Evolutionary conservation across 2,113 vertebrate genomes (phyloP).

Genomic region (Myxocyprinus asiaticus): DNA sequence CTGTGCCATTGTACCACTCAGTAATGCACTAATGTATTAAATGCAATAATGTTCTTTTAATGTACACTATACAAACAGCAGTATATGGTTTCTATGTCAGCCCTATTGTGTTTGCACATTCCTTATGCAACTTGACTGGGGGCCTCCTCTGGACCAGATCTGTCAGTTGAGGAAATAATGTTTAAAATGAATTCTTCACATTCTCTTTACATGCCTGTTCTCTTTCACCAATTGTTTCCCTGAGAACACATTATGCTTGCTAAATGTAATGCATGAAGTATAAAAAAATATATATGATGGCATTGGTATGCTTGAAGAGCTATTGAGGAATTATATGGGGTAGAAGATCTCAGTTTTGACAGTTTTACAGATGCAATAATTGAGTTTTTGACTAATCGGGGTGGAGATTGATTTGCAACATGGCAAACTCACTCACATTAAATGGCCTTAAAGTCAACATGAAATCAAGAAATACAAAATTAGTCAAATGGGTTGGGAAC

Average conservation of each 20-base stretch:
- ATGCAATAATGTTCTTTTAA: background rate
- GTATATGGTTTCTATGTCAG: background rate
- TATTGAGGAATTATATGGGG: no score
- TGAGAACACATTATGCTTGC: background rate
- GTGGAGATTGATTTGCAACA: no score
- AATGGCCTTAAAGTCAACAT: no score
- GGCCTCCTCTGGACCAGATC: slow-evolving; percentile 13
- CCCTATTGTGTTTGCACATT: slow-evolving; percentile 6
- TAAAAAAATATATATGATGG: no score
- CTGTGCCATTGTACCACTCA: background rate
- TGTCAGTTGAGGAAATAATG: slow-evolving; percentile 5
- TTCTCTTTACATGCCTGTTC: slow-evolving; percentile 14
- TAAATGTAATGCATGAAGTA: background rate
- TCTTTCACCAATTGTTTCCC: background rate
- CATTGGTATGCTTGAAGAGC: no score
- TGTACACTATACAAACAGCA: background rate
- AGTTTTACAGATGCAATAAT: no score
- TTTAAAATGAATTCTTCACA: background rate
- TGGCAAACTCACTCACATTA: no score
- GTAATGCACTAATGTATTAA: background rate
- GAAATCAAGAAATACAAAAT: no score
- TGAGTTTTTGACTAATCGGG: no score
- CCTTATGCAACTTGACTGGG: background rate
- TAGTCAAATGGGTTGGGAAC: no score
- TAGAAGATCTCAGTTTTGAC: no score